These are phyloP conservation scores for Nymphalis urticae DNA, from an alignment of 2,888 invertebrate genomes.

Conservation along the genomic window DNA sequence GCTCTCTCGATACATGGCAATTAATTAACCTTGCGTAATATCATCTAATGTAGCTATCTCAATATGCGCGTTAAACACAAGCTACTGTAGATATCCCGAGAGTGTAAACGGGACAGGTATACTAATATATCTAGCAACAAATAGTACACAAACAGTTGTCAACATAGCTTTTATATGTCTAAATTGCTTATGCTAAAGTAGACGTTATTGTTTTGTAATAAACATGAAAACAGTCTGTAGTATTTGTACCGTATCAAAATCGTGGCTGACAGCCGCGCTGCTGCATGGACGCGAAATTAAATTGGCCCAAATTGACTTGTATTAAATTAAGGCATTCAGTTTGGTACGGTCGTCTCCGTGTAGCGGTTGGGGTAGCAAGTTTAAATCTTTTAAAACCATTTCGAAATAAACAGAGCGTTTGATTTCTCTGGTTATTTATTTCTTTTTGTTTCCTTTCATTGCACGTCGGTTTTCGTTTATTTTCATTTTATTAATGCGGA, in stretches of 20 bases:
- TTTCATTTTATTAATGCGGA: neutral
- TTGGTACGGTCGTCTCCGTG: constrained; percentile 68
- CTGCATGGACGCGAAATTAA: constrained; percentile 73
- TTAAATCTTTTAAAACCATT: constrained; percentile 33
- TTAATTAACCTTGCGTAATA: constrained; percentile 36
- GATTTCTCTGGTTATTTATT: constrained; percentile 13
- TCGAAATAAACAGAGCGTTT: constrained; percentile 23
- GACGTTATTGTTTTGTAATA: constrained; percentile 33
- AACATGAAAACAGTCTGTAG: constrained; percentile 36
- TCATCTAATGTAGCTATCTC: constrained; percentile 25
- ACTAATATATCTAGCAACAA: constrained; percentile 16
- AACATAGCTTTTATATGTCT: constrained; percentile 25
- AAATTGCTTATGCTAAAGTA: constrained; percentile 34
- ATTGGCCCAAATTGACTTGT: constrained; percentile 78
- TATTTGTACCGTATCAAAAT: constrained; percentile 37
- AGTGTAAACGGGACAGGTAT: constrained; percentile 36
- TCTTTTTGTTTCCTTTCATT: neutral
- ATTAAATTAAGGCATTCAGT: constrained; percentile 78
- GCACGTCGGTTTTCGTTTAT: neutral
- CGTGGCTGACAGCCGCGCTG: constrained; percentile 44
- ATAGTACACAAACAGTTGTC: constrained; percentile 33
- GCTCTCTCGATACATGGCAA: constrained; percentile 27
- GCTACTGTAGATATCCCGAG: constrained; percentile 26
- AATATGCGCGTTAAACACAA: constrained; percentile 24
- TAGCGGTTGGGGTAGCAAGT: constrained; percentile 44